These are phyloP conservation scores for Unio delphinus DNA, from an alignment of 2,888 invertebrate genomes.

Conservation along the genomic window DNA sequence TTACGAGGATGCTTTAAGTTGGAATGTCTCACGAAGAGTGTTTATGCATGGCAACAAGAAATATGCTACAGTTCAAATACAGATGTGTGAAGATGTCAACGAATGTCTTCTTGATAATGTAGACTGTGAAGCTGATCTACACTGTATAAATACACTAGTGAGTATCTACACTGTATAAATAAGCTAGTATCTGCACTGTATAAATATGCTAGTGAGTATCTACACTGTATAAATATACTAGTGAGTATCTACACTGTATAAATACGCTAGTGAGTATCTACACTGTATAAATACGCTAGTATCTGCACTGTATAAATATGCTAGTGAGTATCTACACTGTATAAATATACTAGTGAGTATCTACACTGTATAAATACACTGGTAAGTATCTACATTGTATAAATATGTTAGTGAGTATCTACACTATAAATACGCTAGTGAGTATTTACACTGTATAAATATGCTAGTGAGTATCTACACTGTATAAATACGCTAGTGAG, in stretches of 20 bases:
- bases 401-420: constrained; percentile 43
- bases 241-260: constrained; percentile 31
- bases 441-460: constrained; percentile 7
- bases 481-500: constrained; percentile 51
- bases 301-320: no score
- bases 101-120: constrained; percentile 44
- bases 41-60: constrained; percentile 28
- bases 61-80: constrained; percentile 18
- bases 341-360: constrained; percentile 4
- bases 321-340: no score
- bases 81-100: constrained; percentile 38
- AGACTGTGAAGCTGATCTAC: constrained; percentile 44
- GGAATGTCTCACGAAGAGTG: constrained; percentile 28
- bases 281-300: not conserved
- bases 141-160: constrained; percentile 48
- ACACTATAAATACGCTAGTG: constrained; percentile 45
- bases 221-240: no score
- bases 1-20: constrained; percentile 40
- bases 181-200: not conserved
- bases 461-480: constrained; percentile 14
- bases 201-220: no score
- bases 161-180: constrained; percentile 41
- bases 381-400: constrained; percentile 42
- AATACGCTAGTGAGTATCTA: constrained; percentile 47
- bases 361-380: constrained; percentile 44